phyloP scores from a whole-genome alignment of 2,797 vertebrate genomes.

The Dromococcyx pavoninus region DNA sequence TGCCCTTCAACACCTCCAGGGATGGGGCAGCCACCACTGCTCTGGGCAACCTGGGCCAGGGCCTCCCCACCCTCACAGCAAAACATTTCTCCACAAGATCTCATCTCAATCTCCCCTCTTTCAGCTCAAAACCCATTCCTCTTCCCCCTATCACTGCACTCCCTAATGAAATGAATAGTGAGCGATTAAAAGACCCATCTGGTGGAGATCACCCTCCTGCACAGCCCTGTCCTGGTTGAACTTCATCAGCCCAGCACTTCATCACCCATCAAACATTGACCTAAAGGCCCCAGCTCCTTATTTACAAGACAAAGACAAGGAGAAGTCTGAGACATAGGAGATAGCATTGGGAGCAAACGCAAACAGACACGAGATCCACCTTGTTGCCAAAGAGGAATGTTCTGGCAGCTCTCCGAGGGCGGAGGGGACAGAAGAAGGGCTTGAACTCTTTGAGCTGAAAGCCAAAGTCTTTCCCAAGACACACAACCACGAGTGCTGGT shows the following conservation, averaged over 20 bases:
- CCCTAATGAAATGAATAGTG: not conserved
- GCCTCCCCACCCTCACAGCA: too few relatives aligned
- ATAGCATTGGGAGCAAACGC: rapidly evolving
- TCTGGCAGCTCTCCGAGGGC: not conserved
- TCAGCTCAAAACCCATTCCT: too few relatives aligned
- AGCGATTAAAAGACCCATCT: not conserved
- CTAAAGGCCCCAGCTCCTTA: not conserved
- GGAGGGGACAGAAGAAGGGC: not conserved
- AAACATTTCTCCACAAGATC: too few relatives aligned
- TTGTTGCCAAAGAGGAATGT: not conserved
- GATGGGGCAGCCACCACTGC: too few relatives aligned
- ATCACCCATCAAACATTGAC: not conserved
- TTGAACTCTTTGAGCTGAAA: not conserved
- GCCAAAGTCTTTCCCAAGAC: not conserved
- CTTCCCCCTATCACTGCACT: too few relatives aligned
- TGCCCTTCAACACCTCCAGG: too few relatives aligned
- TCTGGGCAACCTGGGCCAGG: too few relatives aligned
- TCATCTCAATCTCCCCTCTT: too few relatives aligned
- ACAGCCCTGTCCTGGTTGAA: not conserved
- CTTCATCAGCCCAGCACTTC: not conserved
- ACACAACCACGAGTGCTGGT: rapidly evolving
- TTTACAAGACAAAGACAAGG: not conserved
- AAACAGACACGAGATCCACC: not conserved
- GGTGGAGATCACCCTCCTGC: not conserved
- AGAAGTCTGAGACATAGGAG: not conserved